Percentiles rank a stretch among this genome's conserved stretches.
These are phyloP conservation scores for Agonum fuliginosum DNA, from an alignment of 2,888 invertebrate genomes.

Conservation along the genomic window DNA sequence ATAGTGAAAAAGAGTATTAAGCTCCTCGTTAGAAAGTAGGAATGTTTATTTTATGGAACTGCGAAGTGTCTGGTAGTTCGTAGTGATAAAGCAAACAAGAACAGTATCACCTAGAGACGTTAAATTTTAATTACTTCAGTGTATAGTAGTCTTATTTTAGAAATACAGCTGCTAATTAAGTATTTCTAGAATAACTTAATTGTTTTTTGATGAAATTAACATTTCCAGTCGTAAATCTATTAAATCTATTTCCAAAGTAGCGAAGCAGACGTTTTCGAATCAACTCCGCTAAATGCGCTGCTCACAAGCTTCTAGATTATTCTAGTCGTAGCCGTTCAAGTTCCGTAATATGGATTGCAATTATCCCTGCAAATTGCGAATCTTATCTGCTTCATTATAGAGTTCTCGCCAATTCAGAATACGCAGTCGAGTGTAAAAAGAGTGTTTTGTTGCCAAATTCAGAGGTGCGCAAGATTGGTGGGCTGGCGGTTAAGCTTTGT, in stretches of 20 bases:
- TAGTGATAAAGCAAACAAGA: slow-evolving; percentile 21
- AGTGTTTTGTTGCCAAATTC: slow-evolving; percentile 59
- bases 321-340: slow-evolving; percentile 24
- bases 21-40: too few species aligned
- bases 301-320: background rate
- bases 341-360: slow-evolving; percentile 67
- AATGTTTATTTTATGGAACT: background rate
- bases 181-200: background rate
- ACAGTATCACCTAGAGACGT: slow-evolving; percentile 11
- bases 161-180: slow-evolving; percentile 18
- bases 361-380: slow-evolving; percentile 69
- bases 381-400: slow-evolving; percentile 68
- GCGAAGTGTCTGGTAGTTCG: background rate
- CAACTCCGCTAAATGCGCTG: background rate
- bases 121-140: slow-evolving; percentile 24
- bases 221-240: slow-evolving; percentile 7
- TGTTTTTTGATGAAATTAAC: slow-evolving; percentile 26
- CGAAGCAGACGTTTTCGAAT: slow-evolving; percentile 10
- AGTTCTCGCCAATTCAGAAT: slow-evolving; percentile 67
- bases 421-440: slow-evolving; percentile 64
- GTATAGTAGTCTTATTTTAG: slow-evolving; percentile 9
- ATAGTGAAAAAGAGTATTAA: too few species aligned
- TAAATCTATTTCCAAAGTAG: slow-evolving; percentile 27
- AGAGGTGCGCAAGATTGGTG: slow-evolving; percentile 57
- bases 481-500: slow-evolving; percentile 7